Percentiles rank a stretch among this genome's conserved stretches.
Conservation (phyloP, 2,888 invertebrate species). For the Ptychoptera contaminata region DNA sequence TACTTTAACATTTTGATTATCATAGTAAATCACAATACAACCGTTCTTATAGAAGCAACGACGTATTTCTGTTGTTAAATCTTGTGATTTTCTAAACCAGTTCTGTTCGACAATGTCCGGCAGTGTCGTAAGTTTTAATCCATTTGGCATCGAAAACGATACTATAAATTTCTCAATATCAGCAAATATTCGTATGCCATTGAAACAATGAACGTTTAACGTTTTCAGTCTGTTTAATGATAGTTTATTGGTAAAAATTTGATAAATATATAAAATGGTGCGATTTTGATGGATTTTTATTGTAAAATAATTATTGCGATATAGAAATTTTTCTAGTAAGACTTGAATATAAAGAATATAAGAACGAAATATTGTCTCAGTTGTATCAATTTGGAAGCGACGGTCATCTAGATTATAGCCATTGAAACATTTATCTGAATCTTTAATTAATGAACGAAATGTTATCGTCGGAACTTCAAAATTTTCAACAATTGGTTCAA, state of each 20-base stretch:
- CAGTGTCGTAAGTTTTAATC: constrained; percentile 3
- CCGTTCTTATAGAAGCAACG: constrained; percentile 7
- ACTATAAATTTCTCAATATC: too few species aligned
- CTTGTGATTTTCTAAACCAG: background rate
- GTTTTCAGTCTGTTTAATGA: too few species aligned
- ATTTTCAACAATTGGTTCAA: too few species aligned
- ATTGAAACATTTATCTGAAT: background rate
- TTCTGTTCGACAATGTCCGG: background rate
- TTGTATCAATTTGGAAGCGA: background rate
- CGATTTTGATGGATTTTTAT: too few species aligned
- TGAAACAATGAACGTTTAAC: too few species aligned
- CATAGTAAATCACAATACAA: constrained; percentile 2
- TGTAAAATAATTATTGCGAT: too few species aligned
- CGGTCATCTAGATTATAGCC: background rate
- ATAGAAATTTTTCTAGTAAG: too few species aligned
- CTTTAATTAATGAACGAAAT: too few species aligned
- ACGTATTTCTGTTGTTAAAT: background rate
- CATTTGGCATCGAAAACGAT: constrained; percentile 1
- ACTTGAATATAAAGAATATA: background rate
- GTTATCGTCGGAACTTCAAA: too few species aligned
- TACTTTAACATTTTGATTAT: constrained; percentile 1
- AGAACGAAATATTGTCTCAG: background rate
- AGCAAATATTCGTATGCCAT: too few species aligned
- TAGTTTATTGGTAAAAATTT: too few species aligned
- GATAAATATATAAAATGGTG: too few species aligned